phyloP scores from a whole-genome alignment of 2,888 invertebrate species.

The Pristionchus exspectatus region DNA sequence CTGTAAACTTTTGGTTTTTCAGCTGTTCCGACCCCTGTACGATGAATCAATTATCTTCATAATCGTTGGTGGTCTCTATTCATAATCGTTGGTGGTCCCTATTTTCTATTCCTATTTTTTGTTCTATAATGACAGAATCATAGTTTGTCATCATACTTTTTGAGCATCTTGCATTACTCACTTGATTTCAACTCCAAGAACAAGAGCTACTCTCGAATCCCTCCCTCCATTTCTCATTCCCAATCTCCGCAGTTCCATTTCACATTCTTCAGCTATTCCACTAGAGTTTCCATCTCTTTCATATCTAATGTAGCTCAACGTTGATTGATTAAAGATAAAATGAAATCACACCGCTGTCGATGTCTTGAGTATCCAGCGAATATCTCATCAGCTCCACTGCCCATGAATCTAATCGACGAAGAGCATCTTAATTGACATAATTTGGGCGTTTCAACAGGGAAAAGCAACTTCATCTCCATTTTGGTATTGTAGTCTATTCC shows the following conservation, averaged over 20 bases:
- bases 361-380: slow-evolving; percentile 95
- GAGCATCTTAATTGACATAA: slow-evolving; percentile 50
- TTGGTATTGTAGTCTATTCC: slow-evolving; percentile 79
- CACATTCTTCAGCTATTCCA: slow-evolving; percentile 81
- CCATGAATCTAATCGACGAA: slow-evolving; percentile 84
- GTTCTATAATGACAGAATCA: too few species aligned
- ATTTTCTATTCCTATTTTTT: too few species aligned
- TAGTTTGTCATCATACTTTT: not conserved
- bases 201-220: slow-evolving; percentile 92
- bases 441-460: not conserved
- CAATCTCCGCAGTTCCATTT: slow-evolving; percentile 89
- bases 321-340: not conserved
- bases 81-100: too few species aligned
- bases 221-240: slow-evolving; percentile 93
- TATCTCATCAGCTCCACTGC: slow-evolving; percentile 97
- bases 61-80: too few species aligned
- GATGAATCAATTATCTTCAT: too few species aligned
- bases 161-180: not conserved
- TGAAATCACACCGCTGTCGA: slow-evolving; percentile 83
- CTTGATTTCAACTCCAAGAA: slow-evolving; percentile 85
- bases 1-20: too few species aligned
- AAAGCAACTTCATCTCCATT: slow-evolving; percentile 50
- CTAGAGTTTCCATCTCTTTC: slow-evolving; percentile 29
- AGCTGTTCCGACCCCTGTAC: too few species aligned
- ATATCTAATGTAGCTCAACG: not conserved